Conservation (phyloP, 2,888 invertebrate genomes). For the Scaptomyza cyrtandrae region DNA sequence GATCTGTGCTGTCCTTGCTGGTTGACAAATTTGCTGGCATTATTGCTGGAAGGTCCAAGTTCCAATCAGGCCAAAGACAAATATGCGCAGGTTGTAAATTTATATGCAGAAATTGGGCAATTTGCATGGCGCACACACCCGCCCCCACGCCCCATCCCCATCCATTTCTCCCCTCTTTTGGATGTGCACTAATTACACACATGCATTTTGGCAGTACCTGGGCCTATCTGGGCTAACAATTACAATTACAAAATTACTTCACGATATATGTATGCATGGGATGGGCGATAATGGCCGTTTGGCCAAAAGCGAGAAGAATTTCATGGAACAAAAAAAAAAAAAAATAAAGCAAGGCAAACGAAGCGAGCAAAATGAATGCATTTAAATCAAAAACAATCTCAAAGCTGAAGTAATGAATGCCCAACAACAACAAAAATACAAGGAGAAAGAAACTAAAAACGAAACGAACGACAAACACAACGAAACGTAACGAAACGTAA, state of each 20-base stretch:
- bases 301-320: constrained; percentile 29
- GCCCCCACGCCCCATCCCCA: neutral
- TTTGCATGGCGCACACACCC: constrained; percentile 44
- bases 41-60: neutral
- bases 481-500: constrained; percentile 18
- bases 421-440: constrained; percentile 31
- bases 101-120: constrained; percentile 68
- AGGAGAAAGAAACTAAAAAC: constrained; percentile 28
- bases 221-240: constrained; percentile 39
- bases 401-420: constrained; percentile 44
- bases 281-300: constrained; percentile 2
- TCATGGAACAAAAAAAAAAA: constrained; percentile 27
- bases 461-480: neutral
- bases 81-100: constrained; percentile 65
- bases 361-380: constrained; percentile 43
- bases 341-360: constrained; percentile 28
- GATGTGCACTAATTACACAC: constrained; percentile 63
- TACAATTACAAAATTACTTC: constrained; percentile 48
- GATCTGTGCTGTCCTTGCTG: constrained; percentile 4
- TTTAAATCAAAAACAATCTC: constrained; percentile 57
- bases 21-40: constrained; percentile 42
- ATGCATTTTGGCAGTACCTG: constrained; percentile 23
- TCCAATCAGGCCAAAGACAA: constrained; percentile 65
- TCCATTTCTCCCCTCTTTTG: too few species aligned
- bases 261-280: constrained; percentile 17